Evolutionary conservation across 1,140 invertebrate genomes (phyloP).

Genomic region (Ridgeia piscesae): DNA sequence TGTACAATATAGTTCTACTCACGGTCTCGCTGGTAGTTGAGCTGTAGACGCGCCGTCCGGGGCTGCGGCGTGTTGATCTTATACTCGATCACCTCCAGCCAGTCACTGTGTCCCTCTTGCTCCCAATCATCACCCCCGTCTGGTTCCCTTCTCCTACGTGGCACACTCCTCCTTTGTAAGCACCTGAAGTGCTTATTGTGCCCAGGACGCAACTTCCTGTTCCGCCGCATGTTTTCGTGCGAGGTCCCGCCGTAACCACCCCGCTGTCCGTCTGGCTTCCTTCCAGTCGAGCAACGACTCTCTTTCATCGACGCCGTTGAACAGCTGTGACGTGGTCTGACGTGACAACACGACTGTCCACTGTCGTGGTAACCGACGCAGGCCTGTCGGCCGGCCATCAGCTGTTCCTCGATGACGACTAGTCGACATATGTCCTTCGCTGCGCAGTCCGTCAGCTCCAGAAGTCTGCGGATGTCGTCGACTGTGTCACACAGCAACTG

Average conservation of each 20-base stretch:
- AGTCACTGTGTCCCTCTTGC: not conserved
- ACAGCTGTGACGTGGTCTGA: not conserved
- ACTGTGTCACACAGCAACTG: not conserved
- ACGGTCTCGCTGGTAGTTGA: not conserved
- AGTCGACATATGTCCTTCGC: not conserved
- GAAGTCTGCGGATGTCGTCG: not conserved
- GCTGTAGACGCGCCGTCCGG: not conserved
- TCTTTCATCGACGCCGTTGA: not conserved
- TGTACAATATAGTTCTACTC: too few species aligned
- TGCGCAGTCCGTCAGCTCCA: not conserved
- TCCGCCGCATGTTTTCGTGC: not conserved
- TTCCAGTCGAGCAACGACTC: not conserved
- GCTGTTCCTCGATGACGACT: not conserved
- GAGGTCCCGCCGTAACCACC: not conserved
- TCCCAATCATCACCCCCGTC: not conserved
- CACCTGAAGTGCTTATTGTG: not conserved
- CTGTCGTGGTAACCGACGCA: not conserved
- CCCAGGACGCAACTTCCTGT: not conserved
- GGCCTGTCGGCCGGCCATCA: not conserved
- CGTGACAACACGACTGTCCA: not conserved
- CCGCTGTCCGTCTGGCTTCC: too few species aligned
- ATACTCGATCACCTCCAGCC: not conserved
- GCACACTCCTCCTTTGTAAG: not conserved
- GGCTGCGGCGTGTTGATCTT: not conserved
- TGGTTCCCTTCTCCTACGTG: not conserved